Conservation (phyloP, 2,113 vertebrate genomes). For the Pterocles orientalis region DNA sequence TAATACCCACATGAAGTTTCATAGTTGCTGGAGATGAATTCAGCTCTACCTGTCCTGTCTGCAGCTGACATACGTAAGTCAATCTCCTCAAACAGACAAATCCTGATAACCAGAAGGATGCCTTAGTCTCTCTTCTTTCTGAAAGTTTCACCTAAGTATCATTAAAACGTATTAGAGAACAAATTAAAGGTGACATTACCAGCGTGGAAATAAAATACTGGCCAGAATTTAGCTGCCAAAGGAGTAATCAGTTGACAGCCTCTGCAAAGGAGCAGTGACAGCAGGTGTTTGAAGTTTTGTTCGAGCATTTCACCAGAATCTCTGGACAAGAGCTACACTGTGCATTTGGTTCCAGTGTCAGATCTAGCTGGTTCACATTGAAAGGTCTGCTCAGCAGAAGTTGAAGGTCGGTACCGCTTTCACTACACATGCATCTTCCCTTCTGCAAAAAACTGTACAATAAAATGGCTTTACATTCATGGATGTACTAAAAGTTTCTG, state of each 20-base stretch:
- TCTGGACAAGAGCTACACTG: background rate
- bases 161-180: background rate
- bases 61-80: background rate
- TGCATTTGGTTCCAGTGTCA: background rate
- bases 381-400: background rate
- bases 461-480: slow-evolving; percentile 24
- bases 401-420: background rate
- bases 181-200: background rate
- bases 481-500: slow-evolving; percentile 32
- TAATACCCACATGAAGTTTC: background rate
- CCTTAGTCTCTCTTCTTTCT: background rate
- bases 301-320: background rate
- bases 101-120: background rate
- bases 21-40: background rate
- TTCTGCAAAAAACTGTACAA: background rate
- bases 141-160: background rate
- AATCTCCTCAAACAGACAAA: background rate
- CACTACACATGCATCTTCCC: background rate
- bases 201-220: slow-evolving; percentile 10
- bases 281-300: background rate
- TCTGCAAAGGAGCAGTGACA: background rate
- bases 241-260: background rate
- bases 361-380: background rate
- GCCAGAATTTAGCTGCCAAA: slow-evolving; percentile 36
- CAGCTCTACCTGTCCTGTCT: background rate